Evolutionary conservation across 2,797 vertebrate genomes (phyloP).

Genomic region (Lycodopsis pacificus): DNA sequence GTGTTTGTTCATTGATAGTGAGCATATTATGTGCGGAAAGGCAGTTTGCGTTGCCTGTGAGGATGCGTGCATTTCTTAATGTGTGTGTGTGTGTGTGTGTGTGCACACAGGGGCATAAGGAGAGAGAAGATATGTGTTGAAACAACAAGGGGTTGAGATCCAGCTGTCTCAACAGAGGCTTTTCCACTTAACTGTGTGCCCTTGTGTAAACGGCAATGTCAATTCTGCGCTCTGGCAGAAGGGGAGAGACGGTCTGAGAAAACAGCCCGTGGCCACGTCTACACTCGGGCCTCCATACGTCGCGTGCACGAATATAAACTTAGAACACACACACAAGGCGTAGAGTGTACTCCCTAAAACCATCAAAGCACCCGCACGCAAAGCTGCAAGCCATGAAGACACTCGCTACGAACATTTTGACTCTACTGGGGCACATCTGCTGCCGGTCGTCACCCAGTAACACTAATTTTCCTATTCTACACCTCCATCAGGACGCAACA

Average conservation of each 20-base stretch:
- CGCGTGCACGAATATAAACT: conserved; percentile 39
- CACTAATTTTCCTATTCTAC: conserved; percentile 57
- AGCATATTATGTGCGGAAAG: conserved; percentile 35
- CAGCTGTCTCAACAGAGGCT: conserved; percentile 84
- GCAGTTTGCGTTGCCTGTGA: conserved; percentile 37
- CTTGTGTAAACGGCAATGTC: conserved; percentile 81
- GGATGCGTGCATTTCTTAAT: conserved; percentile 37
- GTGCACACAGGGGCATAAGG: conserved; percentile 35
- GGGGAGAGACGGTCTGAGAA: conserved; percentile 50
- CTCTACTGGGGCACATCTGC: conserved; percentile 61
- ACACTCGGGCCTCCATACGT: conserved; percentile 63
- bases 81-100: neutral
- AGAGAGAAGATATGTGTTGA: conserved; percentile 73
- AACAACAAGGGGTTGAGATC: conserved; percentile 76
- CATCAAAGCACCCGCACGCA: conserved; percentile 57
- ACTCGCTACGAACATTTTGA: conserved; percentile 45
- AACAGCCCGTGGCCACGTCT: conserved; percentile 77
- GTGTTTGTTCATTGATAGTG: conserved; percentile 71
- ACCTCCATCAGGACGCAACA: conserved; percentile 62
- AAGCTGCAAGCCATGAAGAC: conserved; percentile 49
- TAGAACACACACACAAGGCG: conserved; percentile 57
- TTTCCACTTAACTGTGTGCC: conserved; percentile 81
- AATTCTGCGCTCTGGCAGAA: conserved; percentile 57
- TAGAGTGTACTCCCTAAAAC: conserved; percentile 47
- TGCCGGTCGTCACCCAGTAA: conserved; percentile 50